Base-by-base conservation (phyloP, 2,113 vertebrate genomes). In the Nesogale talazaci region DNA sequence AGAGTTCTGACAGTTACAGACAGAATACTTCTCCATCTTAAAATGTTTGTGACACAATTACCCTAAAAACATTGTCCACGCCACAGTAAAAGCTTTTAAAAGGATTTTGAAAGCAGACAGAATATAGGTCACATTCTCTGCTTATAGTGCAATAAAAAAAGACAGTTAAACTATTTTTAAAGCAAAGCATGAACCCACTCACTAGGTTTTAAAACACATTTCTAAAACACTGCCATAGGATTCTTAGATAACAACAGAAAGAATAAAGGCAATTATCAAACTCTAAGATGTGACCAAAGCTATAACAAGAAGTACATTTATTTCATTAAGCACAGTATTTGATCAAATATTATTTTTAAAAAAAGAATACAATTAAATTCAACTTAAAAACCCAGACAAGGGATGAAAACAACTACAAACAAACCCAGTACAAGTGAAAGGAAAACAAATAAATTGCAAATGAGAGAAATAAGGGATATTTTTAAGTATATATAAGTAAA, bases 381-480 rank as follows among this genome's bases (percentile, higher is more conserved):
- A 65, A 22, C 19, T 22, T 83, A 86, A 95, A 91, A 78, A 23
- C 2, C 6, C 40, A 89, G 65, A 72, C 31, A 86, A 76, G 36
- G 38, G 79, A 86, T 38, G 76, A 80, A 93, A 89, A 83, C 25
- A 56, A 78, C 72, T 25, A 87, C 85, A 86, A 76, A 72, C 56
- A 90, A 84, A 59, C 5, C 19, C 0, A 23, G 42, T 27, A n/a
- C 1, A 38, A 34, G 29, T 81, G 61, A 42, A 52, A 70, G 36
- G 3, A 84, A 83, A 83, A 75, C 29, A 81, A 90, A 56, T 42
- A 40, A 88, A n/a, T 61, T 61, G 65, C 4, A 81, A 90, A 14
- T 69, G 38, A 88, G 38, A 91, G 19, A 87, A 93, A 77, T 42
- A 86, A 86, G 34, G 14, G 34, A 38, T 89, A n/a, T n/a, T n/a